Conservation (phyloP, 2,797 vertebrate genomes). For the Tauraco hartlaubi region DNA sequence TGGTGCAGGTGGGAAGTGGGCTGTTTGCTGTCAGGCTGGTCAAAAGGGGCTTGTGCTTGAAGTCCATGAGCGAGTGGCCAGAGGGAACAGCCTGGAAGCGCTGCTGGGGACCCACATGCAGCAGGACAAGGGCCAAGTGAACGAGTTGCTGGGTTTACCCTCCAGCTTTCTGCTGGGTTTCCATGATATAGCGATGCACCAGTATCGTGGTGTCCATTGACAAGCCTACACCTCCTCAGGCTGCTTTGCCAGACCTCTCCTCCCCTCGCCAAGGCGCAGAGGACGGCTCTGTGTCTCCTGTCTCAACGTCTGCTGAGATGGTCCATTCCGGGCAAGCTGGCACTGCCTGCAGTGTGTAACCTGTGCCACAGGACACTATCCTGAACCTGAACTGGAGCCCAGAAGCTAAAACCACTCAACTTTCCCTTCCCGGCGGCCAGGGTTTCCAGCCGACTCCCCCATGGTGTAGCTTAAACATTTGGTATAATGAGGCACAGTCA, state of each 20-base stretch:
- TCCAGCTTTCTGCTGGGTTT: background rate
- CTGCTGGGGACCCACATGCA: fast-evolving
- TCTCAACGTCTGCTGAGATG: background rate
- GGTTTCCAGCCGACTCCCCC: background rate
- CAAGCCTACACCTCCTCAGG: background rate
- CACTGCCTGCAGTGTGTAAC: background rate
- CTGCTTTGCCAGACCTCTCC: background rate
- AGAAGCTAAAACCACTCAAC: background rate
- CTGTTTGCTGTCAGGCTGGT: background rate
- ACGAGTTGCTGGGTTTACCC: fast-evolving
- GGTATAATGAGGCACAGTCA: conserved; percentile 65
- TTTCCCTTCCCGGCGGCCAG: background rate
- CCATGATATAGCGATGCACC: background rate
- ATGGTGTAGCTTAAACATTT: background rate
- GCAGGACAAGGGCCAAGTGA: background rate
- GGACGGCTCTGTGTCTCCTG: background rate
- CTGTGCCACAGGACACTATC: background rate
- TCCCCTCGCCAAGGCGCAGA: background rate
- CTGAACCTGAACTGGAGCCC: background rate
- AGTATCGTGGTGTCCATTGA: fast-evolving
- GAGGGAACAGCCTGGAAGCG: background rate
- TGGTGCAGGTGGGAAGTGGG: background rate
- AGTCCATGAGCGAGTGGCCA: background rate
- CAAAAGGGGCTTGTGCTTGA: background rate
- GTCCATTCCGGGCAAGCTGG: background rate